Evolutionary conservation across 2,797 vertebrate genomes (phyloP), one percentile per base, ranked within the genome.

Genomic region (Leucoraja ocellata): DNA sequence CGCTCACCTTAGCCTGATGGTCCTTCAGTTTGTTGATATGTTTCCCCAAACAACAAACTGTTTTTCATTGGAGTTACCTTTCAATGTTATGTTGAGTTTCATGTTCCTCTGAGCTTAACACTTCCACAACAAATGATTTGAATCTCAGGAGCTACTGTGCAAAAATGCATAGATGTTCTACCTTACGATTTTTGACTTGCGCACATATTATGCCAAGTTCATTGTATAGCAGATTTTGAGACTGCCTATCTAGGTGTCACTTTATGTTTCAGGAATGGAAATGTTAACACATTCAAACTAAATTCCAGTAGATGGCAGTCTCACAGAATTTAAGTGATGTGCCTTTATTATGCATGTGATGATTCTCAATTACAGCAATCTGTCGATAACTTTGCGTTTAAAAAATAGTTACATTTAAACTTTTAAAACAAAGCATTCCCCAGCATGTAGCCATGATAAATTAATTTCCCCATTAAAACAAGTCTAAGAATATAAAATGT

Each of bases 231-330:
- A 74, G 36, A n/a, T 76, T 76, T 92, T 92, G 68, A 74, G 71
- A 74, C 36, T 28, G 1, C 39, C 16, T 13, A 74, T n/a, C 36
- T 54, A 46, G 90, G 61, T 32, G 84, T 88, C 84, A 88, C 36
- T n/a, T 74, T 54, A 28, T 54, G 39, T 54, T 92, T 92, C 25
- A n/a, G 32, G 36, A 92, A 76, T 58, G 71, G 36, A 16, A 73
- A 92, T 74, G 39, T 73, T 46, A 91, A 73, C 88, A 74, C 21
- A 18, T 91, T 92, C 11, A 74, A 92, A 92, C 90, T 92, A 76
- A 92, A 76, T 92, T 92, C 90, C 90, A 92, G 90, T 92, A 92
- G 90, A 92, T 92, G 90, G 90, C 90, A 92, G 90, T 92, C 90
- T 92, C 68, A 16, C 71, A 76, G 71, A 92, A 92, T 92, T 92